Base-by-base conservation (phyloP, 2,888 invertebrate genomes). In the Protophormia terraenovae region DNA sequence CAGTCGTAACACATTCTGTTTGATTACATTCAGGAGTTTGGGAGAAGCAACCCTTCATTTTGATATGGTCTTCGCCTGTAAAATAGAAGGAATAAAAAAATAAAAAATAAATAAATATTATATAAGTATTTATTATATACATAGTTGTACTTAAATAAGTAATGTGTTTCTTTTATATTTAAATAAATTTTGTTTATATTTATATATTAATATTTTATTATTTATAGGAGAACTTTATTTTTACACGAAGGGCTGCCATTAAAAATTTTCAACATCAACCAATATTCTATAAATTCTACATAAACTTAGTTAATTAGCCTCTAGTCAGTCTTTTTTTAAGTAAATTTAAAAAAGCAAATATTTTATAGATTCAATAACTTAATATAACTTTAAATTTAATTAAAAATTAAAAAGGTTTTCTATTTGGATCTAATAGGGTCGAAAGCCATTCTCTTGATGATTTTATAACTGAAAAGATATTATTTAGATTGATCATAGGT, bases 41-140 rank as follows among this genome's bases (percentile, higher is more conserved):
- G 62, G 97, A 93, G 92, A 98, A 98, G 90, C 98, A 98, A 75
- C 98, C 98, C 94, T 98, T 94, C 87, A 95, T 93, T 89, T 93
- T 94, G 8, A 94, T 93, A 83, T 93, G 93, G 32, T 93, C 93
- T 32, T 89, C 89, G 81, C 96, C 96, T 86, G 84, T 16, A 86
- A 86, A 41, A 82, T 55, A 60, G 47, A 22, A 67, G 24, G 24
- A 66, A 60, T 8, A 38, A 19, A 19, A 27, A 41, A 50, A 29
- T 53, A 7, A 81, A 64, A 85, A 22, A n/a, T 38, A 0, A n/a
- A n/a, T n/a, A n/a, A n/a, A n/a, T n/a, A n/a, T n/a, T 29, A 27
- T 27, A 45, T 55, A 72, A 22, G 27, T 66, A 64, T 41, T 22
- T 71, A 19, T 53, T 22, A n/a, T 3, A 50, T 53, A 35, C 32